These are phyloP conservation scores for Bombus pascuorum DNA, from an alignment of 1,140 invertebrate genomes.

Conservation along the genomic window DNA sequence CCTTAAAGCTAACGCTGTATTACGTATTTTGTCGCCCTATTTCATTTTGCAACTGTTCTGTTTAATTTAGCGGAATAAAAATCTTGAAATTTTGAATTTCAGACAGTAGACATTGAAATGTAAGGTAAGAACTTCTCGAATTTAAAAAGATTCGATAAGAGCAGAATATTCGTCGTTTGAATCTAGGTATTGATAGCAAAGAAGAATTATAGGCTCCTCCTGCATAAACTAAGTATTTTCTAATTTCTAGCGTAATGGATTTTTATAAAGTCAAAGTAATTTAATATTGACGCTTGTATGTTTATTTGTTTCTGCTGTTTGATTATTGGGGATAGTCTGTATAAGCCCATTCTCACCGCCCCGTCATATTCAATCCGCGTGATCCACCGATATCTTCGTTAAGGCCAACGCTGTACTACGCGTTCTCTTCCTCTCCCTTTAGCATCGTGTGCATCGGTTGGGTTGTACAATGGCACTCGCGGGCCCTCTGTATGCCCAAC, in stretches of 20 bases:
- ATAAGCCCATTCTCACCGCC: neutral
- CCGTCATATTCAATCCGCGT: neutral
- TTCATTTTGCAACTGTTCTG: neutral
- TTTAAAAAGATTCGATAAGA: no score
- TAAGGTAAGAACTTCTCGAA: no score
- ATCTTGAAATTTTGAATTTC: no score
- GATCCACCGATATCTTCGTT: conserved; percentile 11
- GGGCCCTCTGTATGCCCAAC: conserved; percentile 77
- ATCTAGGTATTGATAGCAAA: no score
- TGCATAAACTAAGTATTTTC: no score
- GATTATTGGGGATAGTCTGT: neutral
- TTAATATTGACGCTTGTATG: no score
- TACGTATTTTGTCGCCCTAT: neutral
- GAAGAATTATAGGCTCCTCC: no score
- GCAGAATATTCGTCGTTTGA: no score
- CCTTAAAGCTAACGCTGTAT: conserved; percentile 35
- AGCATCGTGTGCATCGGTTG: conserved; percentile 4
- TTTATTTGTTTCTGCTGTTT: neutral
- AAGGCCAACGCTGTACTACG: neutral
- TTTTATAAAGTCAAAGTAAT: no score
- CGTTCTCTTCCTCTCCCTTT: neutral
- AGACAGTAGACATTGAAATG: no score
- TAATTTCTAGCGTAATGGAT: no score
- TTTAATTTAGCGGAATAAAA: neutral
- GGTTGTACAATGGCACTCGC: conserved; percentile 38